phyloP scores from a whole-genome alignment of 23 tunicate genomes.

The Trididemnum clinides region DNA sequence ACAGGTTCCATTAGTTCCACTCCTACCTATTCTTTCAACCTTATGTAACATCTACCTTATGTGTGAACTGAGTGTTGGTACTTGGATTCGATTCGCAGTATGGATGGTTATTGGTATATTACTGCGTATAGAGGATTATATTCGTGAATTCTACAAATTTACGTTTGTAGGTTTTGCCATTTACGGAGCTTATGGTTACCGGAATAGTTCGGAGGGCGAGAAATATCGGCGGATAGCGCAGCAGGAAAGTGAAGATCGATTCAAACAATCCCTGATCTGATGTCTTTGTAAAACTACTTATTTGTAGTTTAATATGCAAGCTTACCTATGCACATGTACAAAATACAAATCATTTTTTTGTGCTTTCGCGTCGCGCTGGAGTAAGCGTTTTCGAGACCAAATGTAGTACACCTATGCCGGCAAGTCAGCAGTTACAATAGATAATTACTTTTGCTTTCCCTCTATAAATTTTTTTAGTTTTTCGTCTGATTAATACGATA shows the following conservation, averaged over 20 bases:
- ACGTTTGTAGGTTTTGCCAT: slow-evolving; percentile 15
- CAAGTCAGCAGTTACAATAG: too few species aligned
- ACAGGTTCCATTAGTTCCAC: slow-evolving; percentile 78
- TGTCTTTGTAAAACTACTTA: too few species aligned
- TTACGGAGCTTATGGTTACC: slow-evolving; percentile 12
- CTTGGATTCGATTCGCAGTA: slow-evolving; percentile 85
- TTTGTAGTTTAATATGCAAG: neutral
- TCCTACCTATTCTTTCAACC: slow-evolving; percentile 64
- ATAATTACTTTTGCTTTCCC: too few species aligned
- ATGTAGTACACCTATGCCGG: too few species aligned
- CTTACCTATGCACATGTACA: too few species aligned
- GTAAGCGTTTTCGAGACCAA: too few species aligned
- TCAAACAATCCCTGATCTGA: neutral
- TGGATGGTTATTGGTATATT: slow-evolving; percentile 81
- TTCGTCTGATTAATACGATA: too few species aligned
- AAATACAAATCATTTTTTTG: too few species aligned
- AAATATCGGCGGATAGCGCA: neutral
- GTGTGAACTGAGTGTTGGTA: slow-evolving; percentile 76
- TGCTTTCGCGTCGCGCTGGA: too few species aligned
- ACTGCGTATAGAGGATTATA: too few species aligned
- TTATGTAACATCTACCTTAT: slow-evolving; percentile 78
- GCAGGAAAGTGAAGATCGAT: neutral
- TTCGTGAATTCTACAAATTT: too few species aligned
- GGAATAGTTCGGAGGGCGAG: slow-evolving; percentile 21
- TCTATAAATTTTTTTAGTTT: too few species aligned